Evolutionary conservation across 2,888 invertebrate species (phyloP).

Genomic region (Phrixothrix hirtus): DNA sequence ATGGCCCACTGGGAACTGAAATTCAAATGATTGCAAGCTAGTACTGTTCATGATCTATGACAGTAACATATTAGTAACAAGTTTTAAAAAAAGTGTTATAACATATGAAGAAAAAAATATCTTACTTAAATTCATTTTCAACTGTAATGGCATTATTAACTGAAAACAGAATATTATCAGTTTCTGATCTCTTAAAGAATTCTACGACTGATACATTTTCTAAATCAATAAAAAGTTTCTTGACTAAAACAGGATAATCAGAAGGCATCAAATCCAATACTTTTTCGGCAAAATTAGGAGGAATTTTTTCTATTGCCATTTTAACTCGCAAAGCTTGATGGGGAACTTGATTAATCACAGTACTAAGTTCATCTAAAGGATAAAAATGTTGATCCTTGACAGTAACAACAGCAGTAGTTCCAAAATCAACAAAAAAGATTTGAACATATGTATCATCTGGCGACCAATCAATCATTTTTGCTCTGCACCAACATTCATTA

Average conservation of each 20-base stretch:
- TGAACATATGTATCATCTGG: slow-evolving; percentile 53
- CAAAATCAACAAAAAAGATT: slow-evolving; percentile 62
- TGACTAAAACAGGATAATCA: slow-evolving; percentile 63
- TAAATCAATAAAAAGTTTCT: slow-evolving; percentile 48
- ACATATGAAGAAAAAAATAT: slow-evolving; percentile 1
- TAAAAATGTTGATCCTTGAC: slow-evolving; percentile 51
- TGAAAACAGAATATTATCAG: slow-evolving; percentile 66
- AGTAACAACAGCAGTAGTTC: slow-evolving; percentile 56
- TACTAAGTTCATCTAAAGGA: slow-evolving; percentile 56
- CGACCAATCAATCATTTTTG: slow-evolving; percentile 54
- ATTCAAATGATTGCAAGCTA: slow-evolving; percentile 78
- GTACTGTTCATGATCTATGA: slow-evolving; percentile 75
- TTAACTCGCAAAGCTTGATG: slow-evolving; percentile 52
- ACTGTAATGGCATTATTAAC: slow-evolving; percentile 71
- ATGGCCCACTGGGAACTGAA: no score
- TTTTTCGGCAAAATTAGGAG: slow-evolving; percentile 49
- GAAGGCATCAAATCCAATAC: slow-evolving; percentile 58
- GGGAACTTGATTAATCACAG: slow-evolving; percentile 53
- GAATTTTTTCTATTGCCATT: slow-evolving; percentile 43
- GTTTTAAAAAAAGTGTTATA: neutral
- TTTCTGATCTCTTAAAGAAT: slow-evolving; percentile 69
- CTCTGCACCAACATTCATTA: slow-evolving; percentile 57
- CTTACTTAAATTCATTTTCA: slow-evolving; percentile 53
- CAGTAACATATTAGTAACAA: no score
- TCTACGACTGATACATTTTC: slow-evolving; percentile 62